Conservation (phyloP, 2,888 invertebrate species). For the Cataglyphis altisquamis region DNA sequence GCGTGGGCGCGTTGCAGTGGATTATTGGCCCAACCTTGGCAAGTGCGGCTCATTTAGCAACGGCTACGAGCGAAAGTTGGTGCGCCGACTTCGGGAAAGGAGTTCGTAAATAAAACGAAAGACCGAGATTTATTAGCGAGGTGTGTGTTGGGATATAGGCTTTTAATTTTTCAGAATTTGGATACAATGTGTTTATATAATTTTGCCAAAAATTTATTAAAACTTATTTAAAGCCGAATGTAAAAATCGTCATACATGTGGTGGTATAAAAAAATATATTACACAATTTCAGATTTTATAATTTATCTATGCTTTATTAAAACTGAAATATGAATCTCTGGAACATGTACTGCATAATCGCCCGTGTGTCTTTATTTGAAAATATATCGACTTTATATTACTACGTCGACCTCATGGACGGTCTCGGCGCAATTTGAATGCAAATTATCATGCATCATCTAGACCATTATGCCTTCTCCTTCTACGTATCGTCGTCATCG, state of each 20-base stretch:
- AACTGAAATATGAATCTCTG: neutral
- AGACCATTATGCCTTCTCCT: constrained; percentile 46
- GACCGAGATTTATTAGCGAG: constrained; percentile 32
- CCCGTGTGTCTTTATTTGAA: constrained; percentile 10
- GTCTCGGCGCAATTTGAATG: constrained; percentile 42
- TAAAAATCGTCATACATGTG: neutral
- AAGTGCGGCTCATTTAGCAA: constrained; percentile 67
- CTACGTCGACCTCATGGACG: constrained; percentile 11
- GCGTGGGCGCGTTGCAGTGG: constrained; percentile 76
- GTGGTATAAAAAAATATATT: neutral
- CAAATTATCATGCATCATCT: constrained; percentile 48
- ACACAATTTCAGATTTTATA: neutral
- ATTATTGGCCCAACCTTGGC: constrained; percentile 73
- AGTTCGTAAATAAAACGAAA: constrained; percentile 35
- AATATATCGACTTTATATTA: constrained; percentile 40
- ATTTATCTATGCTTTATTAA: neutral
- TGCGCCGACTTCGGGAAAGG: constrained; percentile 29
- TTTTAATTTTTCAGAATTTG: neutral
- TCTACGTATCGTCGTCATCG: constrained; percentile 26
- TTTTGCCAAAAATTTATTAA: too few species aligned
- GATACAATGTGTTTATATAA: neutral
- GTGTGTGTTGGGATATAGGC: neutral
- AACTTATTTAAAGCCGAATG: neutral
- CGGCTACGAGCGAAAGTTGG: constrained; percentile 43
- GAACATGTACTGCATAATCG: constrained; percentile 11